Base-by-base conservation (phyloP, 1,140 invertebrate genomes). In the Lasioglossum albipes region DNA sequence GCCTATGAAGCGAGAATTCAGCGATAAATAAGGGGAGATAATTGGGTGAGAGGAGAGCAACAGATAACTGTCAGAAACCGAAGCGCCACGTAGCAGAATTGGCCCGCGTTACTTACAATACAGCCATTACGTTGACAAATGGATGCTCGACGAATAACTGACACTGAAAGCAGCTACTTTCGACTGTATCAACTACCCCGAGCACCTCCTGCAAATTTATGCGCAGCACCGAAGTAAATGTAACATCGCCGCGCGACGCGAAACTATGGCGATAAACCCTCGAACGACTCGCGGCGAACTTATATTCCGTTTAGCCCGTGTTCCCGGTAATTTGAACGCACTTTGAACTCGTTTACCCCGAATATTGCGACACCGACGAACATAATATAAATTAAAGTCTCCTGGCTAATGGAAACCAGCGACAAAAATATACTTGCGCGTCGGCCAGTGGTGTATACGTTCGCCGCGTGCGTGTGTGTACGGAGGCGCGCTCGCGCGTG, bases 161-260 rank as follows among this genome's bases (percentile, higher is more conserved):
- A 59, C 57, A 59, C 57, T 59, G 57, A n/a, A 59, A n/a, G 18
- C n/a, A 59, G 57, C 57, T 59, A n/a, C 57, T 59, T 59, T n/a
- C 20, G 57, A 59, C 18, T 20, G 57, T 59, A n/a, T 59, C 57
- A n/a, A n/a, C n/a, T n/a, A n/a, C 6, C 36, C 57, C 57, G n/a
- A 9, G 20, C 57, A n/a, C 7, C 57, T n/a, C 57, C 57, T 20
- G 57, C 20, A 59, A 59, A 59, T 59, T 59, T 59, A 59, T 59
- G 57, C 57, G 57, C n/a, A 7, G 7, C 57, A 1, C 7, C n/a
- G 57, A 59, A 59, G 57, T 59, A n/a, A 59, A 59, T 59, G 57
- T n/a, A n/a, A n/a, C 57, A n/a, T 59, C 57, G 57, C 7, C 2
- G 20, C 2, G 20, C 57, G 20, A n/a, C 20, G 20, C 57, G 57